A percentile compares a stretch with the other conserved stretches of the same genome.
Evolutionary conservation across 2,888 invertebrate species (phyloP).

Genomic region (Keiferia lycopersicella): DNA sequence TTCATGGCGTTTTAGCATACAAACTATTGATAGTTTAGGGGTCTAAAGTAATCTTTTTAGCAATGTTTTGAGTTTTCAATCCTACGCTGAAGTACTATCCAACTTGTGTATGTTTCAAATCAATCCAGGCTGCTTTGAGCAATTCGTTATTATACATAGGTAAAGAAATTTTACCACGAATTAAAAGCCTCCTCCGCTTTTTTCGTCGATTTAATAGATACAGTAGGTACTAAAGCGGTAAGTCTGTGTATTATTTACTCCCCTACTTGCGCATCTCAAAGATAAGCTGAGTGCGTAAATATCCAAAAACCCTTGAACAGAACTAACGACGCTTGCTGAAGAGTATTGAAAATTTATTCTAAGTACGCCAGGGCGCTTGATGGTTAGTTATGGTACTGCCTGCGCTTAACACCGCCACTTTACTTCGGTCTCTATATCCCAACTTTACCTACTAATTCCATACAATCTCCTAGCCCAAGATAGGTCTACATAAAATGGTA

Average conservation of each 20-base stretch:
- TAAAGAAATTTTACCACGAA: too few relatives aligned
- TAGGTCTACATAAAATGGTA: slow-evolving; percentile 43
- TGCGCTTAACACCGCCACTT: slow-evolving; percentile 49
- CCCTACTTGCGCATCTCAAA: slow-evolving; percentile 28
- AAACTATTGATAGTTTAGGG: too few relatives aligned
- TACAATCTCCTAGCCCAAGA: slow-evolving; percentile 22
- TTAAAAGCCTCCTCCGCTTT: too few relatives aligned
- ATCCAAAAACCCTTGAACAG: slow-evolving; percentile 61
- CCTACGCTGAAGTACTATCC: too few relatives aligned
- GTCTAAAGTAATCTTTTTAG: too few relatives aligned
- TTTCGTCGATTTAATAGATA: too few relatives aligned
- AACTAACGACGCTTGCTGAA: slow-evolving; percentile 70
- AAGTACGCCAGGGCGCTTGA: slow-evolving; percentile 68
- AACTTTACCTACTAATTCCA: slow-evolving; percentile 16
- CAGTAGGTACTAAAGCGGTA: slow-evolving; percentile 12
- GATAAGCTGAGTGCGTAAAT: slow-evolving; percentile 57
- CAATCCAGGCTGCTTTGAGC: too few relatives aligned
- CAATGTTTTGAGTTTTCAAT: too few relatives aligned
- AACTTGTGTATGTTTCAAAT: too few relatives aligned
- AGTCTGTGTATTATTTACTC: slow-evolving; percentile 31
- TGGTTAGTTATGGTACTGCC: slow-evolving; percentile 72
- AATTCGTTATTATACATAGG: too few relatives aligned
- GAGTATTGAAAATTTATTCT: slow-evolving; percentile 79
- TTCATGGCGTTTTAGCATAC: too few relatives aligned
- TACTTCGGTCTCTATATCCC: slow-evolving; percentile 40